phyloP scores from a whole-genome alignment of 1,140 invertebrate genomes.

The Papilio machaon region DNA sequence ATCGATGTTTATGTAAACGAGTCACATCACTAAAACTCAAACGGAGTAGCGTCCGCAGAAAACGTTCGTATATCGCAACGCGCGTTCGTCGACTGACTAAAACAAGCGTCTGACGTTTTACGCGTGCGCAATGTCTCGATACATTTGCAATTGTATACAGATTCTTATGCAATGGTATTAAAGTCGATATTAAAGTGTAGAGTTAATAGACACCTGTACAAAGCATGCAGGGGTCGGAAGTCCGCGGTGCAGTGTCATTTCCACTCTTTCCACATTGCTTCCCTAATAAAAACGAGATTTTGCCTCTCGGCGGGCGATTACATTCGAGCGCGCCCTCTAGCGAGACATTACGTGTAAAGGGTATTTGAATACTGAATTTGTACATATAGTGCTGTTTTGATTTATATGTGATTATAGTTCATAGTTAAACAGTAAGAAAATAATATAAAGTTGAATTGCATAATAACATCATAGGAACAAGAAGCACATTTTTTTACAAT shows the following conservation, averaged over 20 bases:
- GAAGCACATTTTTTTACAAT: background rate
- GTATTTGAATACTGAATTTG: constrained; percentile 1
- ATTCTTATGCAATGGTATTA: constrained; percentile 43
- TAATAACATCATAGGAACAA: too few species aligned
- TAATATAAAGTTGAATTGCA: background rate
- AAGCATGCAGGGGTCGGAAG: constrained; percentile 72
- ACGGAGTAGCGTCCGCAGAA: constrained; percentile 28
- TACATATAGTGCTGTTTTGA: background rate
- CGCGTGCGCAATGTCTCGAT: constrained; percentile 53
- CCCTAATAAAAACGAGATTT: constrained; percentile 78
- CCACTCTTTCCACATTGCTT: constrained; percentile 75
- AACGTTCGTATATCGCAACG: constrained; percentile 45
- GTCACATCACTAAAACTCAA: constrained; percentile 23
- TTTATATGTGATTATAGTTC: background rate
- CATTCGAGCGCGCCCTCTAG: constrained; percentile 44
- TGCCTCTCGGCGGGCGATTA: constrained; percentile 51
- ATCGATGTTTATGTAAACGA: constrained; percentile 20
- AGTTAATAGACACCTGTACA: constrained; percentile 72
- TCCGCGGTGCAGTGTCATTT: constrained; percentile 78
- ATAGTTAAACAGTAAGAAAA: background rate
- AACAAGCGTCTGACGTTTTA: constrained; percentile 51
- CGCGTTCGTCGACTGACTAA: constrained; percentile 55
- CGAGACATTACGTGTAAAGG: constrained; percentile 24
- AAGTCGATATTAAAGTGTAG: constrained; percentile 39
- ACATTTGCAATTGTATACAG: constrained; percentile 33